Conservation (phyloP, 37 sponge, comb jelly and placozoan genomes). For the Tethya wilhelma region DNA sequence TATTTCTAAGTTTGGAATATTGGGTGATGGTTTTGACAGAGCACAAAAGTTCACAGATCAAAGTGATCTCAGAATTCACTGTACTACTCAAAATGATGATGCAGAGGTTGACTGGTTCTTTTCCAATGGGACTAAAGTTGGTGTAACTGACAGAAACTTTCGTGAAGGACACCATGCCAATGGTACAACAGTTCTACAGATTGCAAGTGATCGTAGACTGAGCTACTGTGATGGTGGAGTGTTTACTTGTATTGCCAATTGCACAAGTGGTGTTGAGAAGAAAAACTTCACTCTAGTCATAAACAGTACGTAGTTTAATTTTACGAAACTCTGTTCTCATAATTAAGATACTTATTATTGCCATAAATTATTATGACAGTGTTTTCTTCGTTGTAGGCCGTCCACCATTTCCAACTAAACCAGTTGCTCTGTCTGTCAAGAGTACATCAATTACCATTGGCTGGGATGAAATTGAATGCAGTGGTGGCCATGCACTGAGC, state of each 20-base stretch:
- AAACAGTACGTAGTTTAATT: slow-evolving; percentile 21
- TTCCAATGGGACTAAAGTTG: slow-evolving; percentile 25
- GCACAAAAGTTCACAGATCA: not conserved
- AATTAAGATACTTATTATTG: not conserved
- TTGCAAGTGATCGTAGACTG: not conserved
- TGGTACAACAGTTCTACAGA: slow-evolving; percentile 34
- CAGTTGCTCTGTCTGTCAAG: not conserved
- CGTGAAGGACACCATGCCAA: slow-evolving; percentile 20
- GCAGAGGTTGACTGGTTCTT: slow-evolving; percentile 19
- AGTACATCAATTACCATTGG: slow-evolving; percentile 7
- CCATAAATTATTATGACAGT: not conserved
- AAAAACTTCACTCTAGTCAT: slow-evolving; percentile 21
- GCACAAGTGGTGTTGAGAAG: not conserved
- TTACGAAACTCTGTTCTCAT: not conserved
- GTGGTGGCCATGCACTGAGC: slow-evolving; percentile 25
- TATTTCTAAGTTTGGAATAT: no score
- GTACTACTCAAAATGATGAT: not conserved
- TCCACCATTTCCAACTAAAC: slow-evolving; percentile 12
- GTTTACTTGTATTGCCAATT: slow-evolving; percentile 33
- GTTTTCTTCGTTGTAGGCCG: not conserved
- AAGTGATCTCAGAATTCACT: slow-evolving; percentile 21
- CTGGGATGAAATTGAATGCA: slow-evolving; percentile 16
- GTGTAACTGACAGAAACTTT: slow-evolving; percentile 11
- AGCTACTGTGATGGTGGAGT: slow-evolving; percentile 14
- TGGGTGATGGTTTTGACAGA: slow-evolving; percentile 37